Conservation (phyloP, 2,797 vertebrate genomes). For the Chanos chanos region DNA sequence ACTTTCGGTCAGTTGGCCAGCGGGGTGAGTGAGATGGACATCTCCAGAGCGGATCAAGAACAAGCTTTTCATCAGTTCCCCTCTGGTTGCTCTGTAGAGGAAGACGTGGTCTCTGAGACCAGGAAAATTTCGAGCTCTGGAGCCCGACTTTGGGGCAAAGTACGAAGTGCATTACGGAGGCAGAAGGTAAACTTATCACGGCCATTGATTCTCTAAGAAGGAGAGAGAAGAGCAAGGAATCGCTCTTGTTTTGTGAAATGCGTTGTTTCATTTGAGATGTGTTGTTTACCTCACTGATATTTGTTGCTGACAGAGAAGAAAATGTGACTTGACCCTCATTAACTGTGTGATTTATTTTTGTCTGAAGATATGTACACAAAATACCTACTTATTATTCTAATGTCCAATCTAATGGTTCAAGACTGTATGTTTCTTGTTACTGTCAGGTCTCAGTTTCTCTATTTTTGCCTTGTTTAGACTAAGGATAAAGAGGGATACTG, state of each 20-base stretch:
- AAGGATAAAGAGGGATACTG: too few relatives aligned
- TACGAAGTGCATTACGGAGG: conserved; percentile 61
- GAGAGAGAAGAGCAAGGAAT: background rate
- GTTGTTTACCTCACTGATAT: too few relatives aligned
- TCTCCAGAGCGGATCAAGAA: conserved; percentile 47
- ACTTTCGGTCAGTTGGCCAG: conserved; percentile 5
- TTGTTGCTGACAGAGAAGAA: too few relatives aligned
- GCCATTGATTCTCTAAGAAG: background rate
- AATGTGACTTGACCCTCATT: too few relatives aligned
- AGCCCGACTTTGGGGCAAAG: conserved; percentile 64
- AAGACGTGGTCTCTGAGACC: conserved; percentile 38
- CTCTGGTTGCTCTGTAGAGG: conserved; percentile 37
- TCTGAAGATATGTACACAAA: too few relatives aligned
- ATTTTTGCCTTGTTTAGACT: too few relatives aligned
- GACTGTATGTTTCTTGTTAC: too few relatives aligned
- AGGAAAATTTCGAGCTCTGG: conserved; percentile 50
- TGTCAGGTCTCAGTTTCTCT: too few relatives aligned
- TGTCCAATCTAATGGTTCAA: too few relatives aligned
- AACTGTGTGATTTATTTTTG: too few relatives aligned
- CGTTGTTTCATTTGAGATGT: too few relatives aligned
- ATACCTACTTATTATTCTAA: too few relatives aligned
- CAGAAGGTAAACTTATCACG: conserved; percentile 62
- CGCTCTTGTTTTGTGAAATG: background rate
- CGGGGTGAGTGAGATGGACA: conserved; percentile 49
- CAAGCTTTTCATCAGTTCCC: conserved; percentile 24